Percentiles rank a stretch among this genome's conserved stretches.
These are phyloP conservation scores for Cotesia vestalis DNA, from an alignment of 1,140 invertebrate genomes.

Conservation along the genomic window DNA sequence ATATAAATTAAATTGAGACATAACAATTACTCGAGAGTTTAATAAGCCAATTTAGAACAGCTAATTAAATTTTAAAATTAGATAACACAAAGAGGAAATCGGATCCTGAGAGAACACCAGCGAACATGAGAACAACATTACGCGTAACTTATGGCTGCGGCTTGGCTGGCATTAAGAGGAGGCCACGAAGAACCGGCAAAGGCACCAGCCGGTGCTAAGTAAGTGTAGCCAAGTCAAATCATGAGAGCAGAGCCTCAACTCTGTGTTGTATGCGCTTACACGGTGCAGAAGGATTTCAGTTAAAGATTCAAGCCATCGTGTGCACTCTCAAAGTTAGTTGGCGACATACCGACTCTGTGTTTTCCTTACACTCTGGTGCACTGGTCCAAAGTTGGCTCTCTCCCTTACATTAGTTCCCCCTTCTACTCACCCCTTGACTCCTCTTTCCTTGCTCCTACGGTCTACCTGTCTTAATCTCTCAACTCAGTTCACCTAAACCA, in stretches of 20 bases:
- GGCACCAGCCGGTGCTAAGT: conserved; percentile 24
- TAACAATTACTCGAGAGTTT: too few species aligned
- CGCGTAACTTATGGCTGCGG: conserved; percentile 63
- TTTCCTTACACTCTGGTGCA: conserved; percentile 10
- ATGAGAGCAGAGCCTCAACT: conserved; percentile 16
- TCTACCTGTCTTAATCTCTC: too few species aligned
- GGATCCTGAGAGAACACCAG: conserved; percentile 37
- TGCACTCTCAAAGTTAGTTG: conserved; percentile 55
- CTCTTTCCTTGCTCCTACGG: too few species aligned
- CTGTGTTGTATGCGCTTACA: conserved; percentile 5
- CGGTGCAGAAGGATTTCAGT: conserved; percentile 35
- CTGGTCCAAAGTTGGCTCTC: conserved; percentile 5
- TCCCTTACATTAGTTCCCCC: background rate
- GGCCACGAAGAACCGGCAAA: conserved; percentile 31
- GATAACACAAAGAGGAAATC: conserved; percentile 1
- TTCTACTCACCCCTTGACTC: too few species aligned
- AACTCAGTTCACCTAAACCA: too few species aligned
- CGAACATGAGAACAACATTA: conserved; percentile 63
- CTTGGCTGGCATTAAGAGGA: conserved; percentile 46
- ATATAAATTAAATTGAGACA: too few species aligned
- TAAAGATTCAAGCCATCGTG: conserved; percentile 19
- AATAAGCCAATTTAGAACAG: conserved; percentile 14
- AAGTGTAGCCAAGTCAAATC: conserved; percentile 37
- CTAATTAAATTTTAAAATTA: conserved; percentile 49
- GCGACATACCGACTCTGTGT: conserved; percentile 52